Conservation (phyloP, 2,797 vertebrate genomes). For the Petrocephalus schoutedeni region DNA sequence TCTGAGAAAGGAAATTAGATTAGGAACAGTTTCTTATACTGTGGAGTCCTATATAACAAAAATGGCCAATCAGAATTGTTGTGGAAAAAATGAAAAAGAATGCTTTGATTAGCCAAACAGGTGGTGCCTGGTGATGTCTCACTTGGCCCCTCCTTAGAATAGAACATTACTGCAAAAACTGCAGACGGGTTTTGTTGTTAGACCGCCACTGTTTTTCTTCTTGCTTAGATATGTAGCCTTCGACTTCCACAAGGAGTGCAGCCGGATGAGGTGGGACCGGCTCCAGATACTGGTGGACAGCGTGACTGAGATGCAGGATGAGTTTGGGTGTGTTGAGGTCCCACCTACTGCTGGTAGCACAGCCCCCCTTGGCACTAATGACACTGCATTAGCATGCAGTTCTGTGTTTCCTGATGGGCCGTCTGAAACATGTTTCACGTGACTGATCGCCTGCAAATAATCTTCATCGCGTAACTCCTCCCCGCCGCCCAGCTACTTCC, state of each 20-base stretch:
- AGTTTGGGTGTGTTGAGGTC: slow-evolving; percentile 69
- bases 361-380: neutral
- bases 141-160: neutral
- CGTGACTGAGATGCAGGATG: slow-evolving; percentile 79
- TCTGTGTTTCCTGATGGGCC: neutral
- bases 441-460: neutral
- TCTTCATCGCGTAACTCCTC: neutral
- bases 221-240: slow-evolving; percentile 78
- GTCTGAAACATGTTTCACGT: neutral
- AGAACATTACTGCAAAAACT: neutral
- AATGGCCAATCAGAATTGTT: neutral
- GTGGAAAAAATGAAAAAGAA: neutral
- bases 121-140: neutral
- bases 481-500: slow-evolving; percentile 72
- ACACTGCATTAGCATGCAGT: neutral
- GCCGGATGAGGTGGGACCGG: slow-evolving; percentile 91
- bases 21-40: neutral
- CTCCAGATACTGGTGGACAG: slow-evolving; percentile 81
- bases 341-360: slow-evolving; percentile 17
- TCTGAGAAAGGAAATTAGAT: neutral
- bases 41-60: neutral
- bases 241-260: slow-evolving; percentile 97
- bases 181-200: neutral
- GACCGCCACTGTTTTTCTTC: neutral
- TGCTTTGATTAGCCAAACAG: neutral